Percentiles rank a stretch among this genome's conserved stretches.
Evolutionary conservation across 2,797 vertebrate species (phyloP).

Genomic region (Austrolebias charrua): DNA sequence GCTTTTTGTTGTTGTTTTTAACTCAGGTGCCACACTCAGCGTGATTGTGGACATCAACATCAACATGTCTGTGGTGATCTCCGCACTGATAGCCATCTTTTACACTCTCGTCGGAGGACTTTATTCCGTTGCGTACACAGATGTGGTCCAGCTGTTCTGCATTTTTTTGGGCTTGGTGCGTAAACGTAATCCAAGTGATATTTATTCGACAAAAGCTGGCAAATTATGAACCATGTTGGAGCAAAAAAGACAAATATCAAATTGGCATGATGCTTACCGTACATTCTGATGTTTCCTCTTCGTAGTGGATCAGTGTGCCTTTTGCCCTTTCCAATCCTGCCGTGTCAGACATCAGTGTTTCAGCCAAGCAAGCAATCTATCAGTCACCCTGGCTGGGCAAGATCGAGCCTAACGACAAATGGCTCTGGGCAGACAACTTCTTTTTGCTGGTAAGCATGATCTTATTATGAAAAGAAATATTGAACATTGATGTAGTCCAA

Average conservation of each 20-base stretch:
- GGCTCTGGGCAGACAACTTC: conserved; percentile 94
- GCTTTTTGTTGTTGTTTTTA: background rate
- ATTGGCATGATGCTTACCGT: too few relatives aligned
- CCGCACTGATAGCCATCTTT: conserved; percentile 90
- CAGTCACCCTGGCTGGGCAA: conserved; percentile 92
- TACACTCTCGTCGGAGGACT: conserved; percentile 95
- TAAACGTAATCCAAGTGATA: conserved; percentile 18
- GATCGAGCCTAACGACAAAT: conserved; percentile 82
- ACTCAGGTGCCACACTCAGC: conserved; percentile 92
- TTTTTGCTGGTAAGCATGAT: conserved; percentile 85
- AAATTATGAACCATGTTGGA: background rate
- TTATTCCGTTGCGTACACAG: conserved; percentile 96
- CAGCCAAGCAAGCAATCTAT: conserved; percentile 84
- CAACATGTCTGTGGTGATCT: conserved; percentile 89
- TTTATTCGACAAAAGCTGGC: background rate
- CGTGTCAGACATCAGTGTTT: conserved; percentile 88
- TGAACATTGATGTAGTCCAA: background rate
- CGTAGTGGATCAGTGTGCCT: conserved; percentile 95
- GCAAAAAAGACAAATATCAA: too few relatives aligned
- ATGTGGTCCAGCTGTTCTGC: conserved; percentile 97
- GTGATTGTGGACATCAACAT: conserved; percentile 93
- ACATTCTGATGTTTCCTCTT: background rate
- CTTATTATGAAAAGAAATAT: background rate
- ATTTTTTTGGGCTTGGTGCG: conserved; percentile 96
- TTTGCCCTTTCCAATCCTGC: conserved; percentile 92